Conservation (phyloP, 2,888 invertebrate genomes). For the Ochropacha duplaris region DNA sequence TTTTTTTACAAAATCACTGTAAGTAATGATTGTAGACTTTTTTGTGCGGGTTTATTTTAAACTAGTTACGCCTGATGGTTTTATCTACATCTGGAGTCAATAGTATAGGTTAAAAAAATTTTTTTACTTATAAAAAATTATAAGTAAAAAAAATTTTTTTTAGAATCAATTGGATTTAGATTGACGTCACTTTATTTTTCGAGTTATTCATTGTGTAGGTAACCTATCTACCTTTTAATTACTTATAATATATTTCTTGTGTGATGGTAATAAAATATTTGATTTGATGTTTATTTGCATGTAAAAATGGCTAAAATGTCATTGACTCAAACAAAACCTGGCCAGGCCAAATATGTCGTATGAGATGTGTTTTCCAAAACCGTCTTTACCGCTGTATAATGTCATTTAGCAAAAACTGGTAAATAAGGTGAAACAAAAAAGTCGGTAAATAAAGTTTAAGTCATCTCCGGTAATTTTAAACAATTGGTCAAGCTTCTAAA, state of each 20-base stretch:
- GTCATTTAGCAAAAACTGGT: background rate
- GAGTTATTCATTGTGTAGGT: too few species aligned
- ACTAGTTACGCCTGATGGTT: background rate
- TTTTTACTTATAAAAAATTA: too few species aligned
- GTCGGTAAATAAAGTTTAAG: background rate
- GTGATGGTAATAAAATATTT: too few species aligned
- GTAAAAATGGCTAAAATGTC: background rate
- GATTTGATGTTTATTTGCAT: background rate
- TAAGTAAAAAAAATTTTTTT: too few species aligned
- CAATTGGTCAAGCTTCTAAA: conserved; percentile 1
- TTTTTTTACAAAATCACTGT: background rate
- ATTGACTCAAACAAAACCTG: background rate
- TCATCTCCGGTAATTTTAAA: background rate
- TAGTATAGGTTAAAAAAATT: background rate
- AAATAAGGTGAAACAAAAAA: background rate
- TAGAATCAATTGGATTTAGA: too few species aligned
- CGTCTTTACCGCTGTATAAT: background rate
- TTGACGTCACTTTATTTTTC: too few species aligned
- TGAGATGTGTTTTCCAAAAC: background rate
- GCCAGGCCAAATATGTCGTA: background rate
- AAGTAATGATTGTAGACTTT: background rate
- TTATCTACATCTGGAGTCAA: too few species aligned
- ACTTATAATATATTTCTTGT: too few species aligned
- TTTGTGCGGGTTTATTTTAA: background rate
- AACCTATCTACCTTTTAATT: too few species aligned